Conservation (phyloP, 2,888 invertebrate genomes). For the Pasiphila rectangulata region DNA sequence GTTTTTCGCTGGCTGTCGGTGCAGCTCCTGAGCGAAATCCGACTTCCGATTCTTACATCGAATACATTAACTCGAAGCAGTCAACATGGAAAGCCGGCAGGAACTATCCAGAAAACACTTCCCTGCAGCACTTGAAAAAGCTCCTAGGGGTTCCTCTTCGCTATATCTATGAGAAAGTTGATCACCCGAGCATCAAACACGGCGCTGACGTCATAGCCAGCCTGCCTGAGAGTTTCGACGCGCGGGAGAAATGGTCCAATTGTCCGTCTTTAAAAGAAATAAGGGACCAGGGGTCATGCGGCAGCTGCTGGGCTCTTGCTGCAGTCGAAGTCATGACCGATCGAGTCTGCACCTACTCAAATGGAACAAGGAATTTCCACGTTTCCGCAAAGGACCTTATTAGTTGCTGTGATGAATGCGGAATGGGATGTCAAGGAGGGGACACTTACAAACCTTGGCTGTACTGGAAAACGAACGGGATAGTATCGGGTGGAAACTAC, state of each 20-base stretch:
- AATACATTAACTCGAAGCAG: slow-evolving; percentile 84
- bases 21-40: slow-evolving; percentile 60
- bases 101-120: slow-evolving; percentile 84
- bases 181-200: slow-evolving; percentile 58
- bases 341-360: slow-evolving; percentile 90
- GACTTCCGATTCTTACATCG: slow-evolving; percentile 86
- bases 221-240: slow-evolving; percentile 90
- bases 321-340: slow-evolving; percentile 96
- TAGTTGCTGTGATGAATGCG: slow-evolving; percentile 89
- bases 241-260: slow-evolving; percentile 89
- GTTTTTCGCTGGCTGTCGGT: background rate
- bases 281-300: slow-evolving; percentile 94
- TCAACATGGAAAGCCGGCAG: slow-evolving; percentile 89
- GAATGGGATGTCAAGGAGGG: slow-evolving; percentile 91
- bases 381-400: slow-evolving; percentile 93
- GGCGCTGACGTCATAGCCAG: slow-evolving; percentile 56
- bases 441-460: slow-evolving; percentile 89
- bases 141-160: slow-evolving; percentile 87
- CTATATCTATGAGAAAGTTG: slow-evolving; percentile 73
- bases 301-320: slow-evolving; percentile 96
- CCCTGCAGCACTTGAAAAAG: slow-evolving; percentile 81
- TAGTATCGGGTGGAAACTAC: slow-evolving; percentile 93
- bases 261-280: slow-evolving; percentile 92
- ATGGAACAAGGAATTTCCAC: slow-evolving; percentile 85
- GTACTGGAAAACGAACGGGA: slow-evolving; percentile 90